phyloP scores from a whole-genome alignment of 2,113 vertebrate genomes.

The Procapra przewalskii region DNA sequence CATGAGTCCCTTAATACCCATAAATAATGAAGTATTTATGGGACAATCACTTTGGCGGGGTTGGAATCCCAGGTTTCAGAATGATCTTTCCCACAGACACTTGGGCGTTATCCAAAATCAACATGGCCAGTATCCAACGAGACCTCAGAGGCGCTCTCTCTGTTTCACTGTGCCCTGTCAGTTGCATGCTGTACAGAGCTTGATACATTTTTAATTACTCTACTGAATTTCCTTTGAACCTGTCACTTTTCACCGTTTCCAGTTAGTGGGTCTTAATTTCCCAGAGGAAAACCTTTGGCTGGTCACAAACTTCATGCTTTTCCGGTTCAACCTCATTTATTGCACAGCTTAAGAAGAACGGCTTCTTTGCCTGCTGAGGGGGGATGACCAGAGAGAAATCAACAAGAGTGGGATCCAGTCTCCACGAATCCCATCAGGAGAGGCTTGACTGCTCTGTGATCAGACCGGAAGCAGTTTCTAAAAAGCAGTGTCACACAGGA shows the following conservation, averaged over 20 bases:
- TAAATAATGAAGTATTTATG: background rate
- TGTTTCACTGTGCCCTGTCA: background rate
- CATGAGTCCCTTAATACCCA: background rate
- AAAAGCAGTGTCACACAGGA: background rate
- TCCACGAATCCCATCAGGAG: background rate
- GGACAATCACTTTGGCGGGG: background rate
- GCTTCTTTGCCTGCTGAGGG: background rate
- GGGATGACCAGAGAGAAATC: background rate
- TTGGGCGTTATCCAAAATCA: background rate
- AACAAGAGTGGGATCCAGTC: background rate
- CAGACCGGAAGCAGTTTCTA: background rate
- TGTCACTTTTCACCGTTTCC: conserved; percentile 3
- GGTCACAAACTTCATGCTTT: conserved; percentile 10
- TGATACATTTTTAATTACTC: conserved; percentile 38
- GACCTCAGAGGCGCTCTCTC: background rate
- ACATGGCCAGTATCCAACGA: background rate
- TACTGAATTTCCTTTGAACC: conserved; percentile 43
- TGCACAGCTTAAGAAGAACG: background rate
- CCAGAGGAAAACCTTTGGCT: background rate
- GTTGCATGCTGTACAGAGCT: background rate
- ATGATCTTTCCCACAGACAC: background rate
- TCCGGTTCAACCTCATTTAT: background rate
- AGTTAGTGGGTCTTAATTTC: conserved; percentile 23
- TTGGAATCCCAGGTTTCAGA: background rate
- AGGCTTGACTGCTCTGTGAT: background rate